These are phyloP conservation scores for Nothoprocta pentlandii DNA, from an alignment of 2,113 vertebrate genomes.

Conservation along the genomic window DNA sequence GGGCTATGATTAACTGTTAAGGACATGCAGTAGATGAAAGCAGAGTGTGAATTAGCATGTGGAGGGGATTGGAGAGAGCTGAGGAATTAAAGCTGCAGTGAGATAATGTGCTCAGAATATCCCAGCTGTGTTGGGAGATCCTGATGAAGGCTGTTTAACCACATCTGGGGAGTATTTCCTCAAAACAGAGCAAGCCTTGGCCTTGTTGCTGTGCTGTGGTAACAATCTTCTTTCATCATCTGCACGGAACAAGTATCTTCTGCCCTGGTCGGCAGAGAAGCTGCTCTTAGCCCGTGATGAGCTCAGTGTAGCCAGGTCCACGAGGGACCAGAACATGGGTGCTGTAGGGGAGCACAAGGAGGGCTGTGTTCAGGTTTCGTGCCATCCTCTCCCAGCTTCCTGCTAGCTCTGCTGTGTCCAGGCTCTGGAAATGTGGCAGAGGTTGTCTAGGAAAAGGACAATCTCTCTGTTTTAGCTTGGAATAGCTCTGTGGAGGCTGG, in stretches of 20 bases:
- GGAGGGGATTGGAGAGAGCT: neutral
- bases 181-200: neutral
- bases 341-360: neutral
- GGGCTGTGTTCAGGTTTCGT: neutral
- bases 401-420: neutral
- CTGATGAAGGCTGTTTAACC: neutral
- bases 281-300: neutral
- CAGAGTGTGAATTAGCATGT: neutral
- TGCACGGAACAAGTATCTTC: neutral
- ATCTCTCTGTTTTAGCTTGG: neutral
- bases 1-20: neutral
- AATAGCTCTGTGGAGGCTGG: neutral
- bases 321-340: neutral
- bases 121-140: neutral
- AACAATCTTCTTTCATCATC: neutral
- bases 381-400: neutral
- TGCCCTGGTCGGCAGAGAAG: neutral
- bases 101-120: neutral
- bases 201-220: neutral
- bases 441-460: neutral
- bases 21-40: neutral
- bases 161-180: neutral
- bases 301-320: neutral
- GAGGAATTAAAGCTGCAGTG: neutral
- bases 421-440: neutral